Conservation (phyloP, 2,113 vertebrate species). For the Pluvianellus socialis region DNA sequence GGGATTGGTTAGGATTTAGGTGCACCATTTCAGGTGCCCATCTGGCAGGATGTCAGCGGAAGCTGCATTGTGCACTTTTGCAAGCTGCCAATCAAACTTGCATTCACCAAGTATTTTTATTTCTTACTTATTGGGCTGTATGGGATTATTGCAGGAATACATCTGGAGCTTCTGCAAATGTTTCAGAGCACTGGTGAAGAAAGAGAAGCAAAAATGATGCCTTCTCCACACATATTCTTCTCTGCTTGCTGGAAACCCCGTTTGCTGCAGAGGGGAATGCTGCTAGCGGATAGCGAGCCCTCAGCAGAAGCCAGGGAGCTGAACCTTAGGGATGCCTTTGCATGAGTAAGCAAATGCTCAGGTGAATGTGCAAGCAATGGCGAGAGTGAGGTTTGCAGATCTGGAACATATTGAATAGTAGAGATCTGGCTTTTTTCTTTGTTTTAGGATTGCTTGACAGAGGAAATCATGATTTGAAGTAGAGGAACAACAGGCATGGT, state of each 20-base stretch:
- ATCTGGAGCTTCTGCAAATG: neutral
- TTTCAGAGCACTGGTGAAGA: neutral
- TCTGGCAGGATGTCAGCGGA: neutral
- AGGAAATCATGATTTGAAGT: neutral
- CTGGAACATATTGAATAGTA: neutral
- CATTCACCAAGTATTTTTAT: neutral
- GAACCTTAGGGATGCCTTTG: neutral
- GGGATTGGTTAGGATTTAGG: too few relatives aligned
- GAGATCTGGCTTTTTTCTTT: neutral
- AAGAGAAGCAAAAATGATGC: neutral
- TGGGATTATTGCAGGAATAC: neutral
- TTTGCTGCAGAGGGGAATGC: neutral
- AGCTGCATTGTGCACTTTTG: neutral
- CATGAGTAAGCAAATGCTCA: neutral
- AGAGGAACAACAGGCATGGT: neutral
- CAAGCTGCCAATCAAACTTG: neutral
- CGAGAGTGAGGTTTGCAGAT: neutral
- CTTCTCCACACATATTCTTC: neutral
- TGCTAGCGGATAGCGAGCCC: neutral
- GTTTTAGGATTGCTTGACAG: neutral
- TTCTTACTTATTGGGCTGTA: neutral
- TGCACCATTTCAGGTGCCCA: fast-evolving
- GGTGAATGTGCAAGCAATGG: neutral
- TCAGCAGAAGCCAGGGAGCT: neutral
- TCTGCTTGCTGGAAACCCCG: neutral